Conservation (phyloP, 2,113 vertebrate genomes). For the Melanerpes formicivorus region DNA sequence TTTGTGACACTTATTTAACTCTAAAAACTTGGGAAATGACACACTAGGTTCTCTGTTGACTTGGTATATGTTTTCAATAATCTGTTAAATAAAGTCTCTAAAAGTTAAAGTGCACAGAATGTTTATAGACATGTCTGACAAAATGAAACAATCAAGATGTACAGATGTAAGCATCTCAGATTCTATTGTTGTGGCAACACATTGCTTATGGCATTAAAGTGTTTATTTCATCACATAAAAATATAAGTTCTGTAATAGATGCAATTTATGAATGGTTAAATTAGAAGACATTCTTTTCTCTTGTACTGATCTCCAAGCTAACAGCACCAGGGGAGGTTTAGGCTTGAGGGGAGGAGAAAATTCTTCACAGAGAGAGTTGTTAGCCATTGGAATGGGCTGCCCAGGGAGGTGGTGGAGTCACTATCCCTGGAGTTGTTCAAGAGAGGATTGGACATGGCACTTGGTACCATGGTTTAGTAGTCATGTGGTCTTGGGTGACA, state of each 20-base stretch:
- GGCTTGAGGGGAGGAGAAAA: too few species aligned
- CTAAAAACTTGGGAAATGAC: neutral
- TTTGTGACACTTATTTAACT: neutral
- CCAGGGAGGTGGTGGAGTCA: too few species aligned
- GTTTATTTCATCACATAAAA: neutral
- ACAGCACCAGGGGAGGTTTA: too few species aligned
- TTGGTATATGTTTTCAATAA: constrained; percentile 9
- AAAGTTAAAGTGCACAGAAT: constrained; percentile 12
- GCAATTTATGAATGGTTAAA: constrained; percentile 7
- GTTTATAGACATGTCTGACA: constrained; percentile 32
- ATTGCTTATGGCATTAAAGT: neutral
- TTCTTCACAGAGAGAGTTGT: too few species aligned
- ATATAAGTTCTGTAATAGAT: neutral
- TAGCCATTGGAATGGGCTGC: too few species aligned
- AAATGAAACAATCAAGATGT: constrained; percentile 22
- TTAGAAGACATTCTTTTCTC: neutral
- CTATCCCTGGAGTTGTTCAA: too few species aligned
- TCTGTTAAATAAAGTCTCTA: neutral
- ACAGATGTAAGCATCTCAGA: neutral
- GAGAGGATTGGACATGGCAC: too few species aligned
- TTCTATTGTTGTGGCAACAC: neutral
- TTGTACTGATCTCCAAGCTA: neutral
- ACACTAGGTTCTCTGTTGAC: neutral
- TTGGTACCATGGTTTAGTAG: too few species aligned
- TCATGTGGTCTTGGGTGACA: too few species aligned